Base-by-base conservation (phyloP, 1,140 invertebrate genomes). In the Bombus superbus region DNA sequence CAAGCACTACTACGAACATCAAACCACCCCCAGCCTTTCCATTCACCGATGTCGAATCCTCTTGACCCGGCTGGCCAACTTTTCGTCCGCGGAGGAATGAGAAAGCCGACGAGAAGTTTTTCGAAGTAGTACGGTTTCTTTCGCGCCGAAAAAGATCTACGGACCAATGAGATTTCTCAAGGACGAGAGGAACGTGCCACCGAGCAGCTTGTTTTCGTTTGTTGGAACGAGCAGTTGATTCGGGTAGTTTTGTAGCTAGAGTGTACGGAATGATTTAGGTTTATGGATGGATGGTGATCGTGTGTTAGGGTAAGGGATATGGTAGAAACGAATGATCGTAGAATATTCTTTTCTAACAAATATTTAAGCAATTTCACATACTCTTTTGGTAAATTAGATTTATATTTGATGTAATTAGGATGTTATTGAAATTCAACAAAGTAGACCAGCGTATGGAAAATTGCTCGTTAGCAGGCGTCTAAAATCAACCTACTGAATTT, bases 51-150 rank as follows among this genome's bases (percentile, higher is more conserved):
- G 85, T 86, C 76, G 86, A 85, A 91, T 90, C 86, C 88, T 87
- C 88, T 90, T 92, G 90, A 92, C 91, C 91, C 59, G 85, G 40
- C 79, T 66, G 77, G 68, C 86, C 69, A 91, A 91, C 88, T 91
- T 88, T 84, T 71, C 83, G 57, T 44, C 42, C 40, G 38, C 59
- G 38, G 64, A n/a, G 59, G 59, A 10, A n/a, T 76, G 74, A 81
- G 78, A 75, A 77, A 85, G 59, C 64, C 80, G 40, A 32, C 8
- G 42, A n/a, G 11, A 88, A 90, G 79, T 90, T 90, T 53, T 73
- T 73, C 87, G 53, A 87, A 83, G 74, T 57, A 73, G 62, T 59
- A 64, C 35, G 35, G 59, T 72, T 79, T 86, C 66, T 25, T 75
- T 64, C 40, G 44, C 59, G 53, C 75, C 53, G 59, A 74, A 85